Conservation (phyloP, 2,797 vertebrate species). For the Pseudomugil gertrudae region DNA sequence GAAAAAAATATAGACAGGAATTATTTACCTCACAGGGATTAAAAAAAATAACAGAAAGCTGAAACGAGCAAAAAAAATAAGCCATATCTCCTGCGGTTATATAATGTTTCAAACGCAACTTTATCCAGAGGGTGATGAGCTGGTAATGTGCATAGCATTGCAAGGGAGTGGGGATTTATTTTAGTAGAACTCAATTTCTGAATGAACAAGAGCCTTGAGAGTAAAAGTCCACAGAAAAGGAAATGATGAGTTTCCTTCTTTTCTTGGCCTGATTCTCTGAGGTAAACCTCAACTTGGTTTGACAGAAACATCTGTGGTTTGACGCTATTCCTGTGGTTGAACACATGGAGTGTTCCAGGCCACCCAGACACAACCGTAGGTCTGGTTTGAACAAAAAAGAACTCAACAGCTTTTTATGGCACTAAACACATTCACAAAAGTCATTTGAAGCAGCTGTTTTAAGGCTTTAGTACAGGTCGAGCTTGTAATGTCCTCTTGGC, state of each 20-base stretch:
- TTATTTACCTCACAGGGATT: constrained; percentile 34
- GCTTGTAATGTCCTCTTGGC: constrained; percentile 46
- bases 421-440: constrained; percentile 38
- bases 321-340: constrained; percentile 52
- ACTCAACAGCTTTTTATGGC: constrained; percentile 40
- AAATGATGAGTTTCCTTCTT: constrained; percentile 42
- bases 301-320: constrained; percentile 63
- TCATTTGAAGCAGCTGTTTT: constrained; percentile 38
- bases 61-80: constrained; percentile 33
- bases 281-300: constrained; percentile 62
- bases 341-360: constrained; percentile 31
- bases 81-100: constrained; percentile 3
- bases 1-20: constrained; percentile 23
- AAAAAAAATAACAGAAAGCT: constrained; percentile 21
- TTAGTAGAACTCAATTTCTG: constrained; percentile 21
- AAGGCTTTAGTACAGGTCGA: constrained; percentile 32
- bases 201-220: constrained; percentile 9
- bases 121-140: constrained; percentile 1
- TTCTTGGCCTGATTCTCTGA: constrained; percentile 50
- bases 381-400: constrained; percentile 14
- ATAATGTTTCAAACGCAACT: constrained; percentile 11
- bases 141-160: constrained; percentile 8
- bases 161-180: constrained; percentile 21
- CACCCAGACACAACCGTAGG: constrained; percentile 30
- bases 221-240: constrained; percentile 34